A percentile compares a stretch with the other conserved stretches of the same genome.
Evolutionary conservation across 2,888 invertebrate species (phyloP).

Genomic region (Thymelicus sylvestris): DNA sequence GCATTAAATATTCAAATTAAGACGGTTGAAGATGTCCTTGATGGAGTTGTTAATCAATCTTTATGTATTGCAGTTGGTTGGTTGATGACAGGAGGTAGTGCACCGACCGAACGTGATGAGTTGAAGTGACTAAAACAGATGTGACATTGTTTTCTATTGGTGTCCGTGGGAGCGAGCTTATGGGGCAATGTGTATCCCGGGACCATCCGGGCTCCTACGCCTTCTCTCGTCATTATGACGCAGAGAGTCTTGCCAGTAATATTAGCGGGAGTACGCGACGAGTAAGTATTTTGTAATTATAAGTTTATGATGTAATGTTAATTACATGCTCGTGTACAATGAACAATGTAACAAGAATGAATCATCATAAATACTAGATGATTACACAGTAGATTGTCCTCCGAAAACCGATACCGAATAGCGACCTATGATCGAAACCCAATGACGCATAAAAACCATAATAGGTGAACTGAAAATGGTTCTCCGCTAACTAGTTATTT

Average conservation of each 20-base stretch:
- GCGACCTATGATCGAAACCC: neutral
- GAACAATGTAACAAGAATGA: neutral
- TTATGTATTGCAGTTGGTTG: conserved; percentile 10
- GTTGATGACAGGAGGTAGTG: neutral
- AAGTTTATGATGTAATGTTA: neutral
- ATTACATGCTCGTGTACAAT: no score
- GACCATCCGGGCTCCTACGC: conserved; percentile 79
- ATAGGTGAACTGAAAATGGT: neutral
- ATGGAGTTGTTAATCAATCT: neutral
- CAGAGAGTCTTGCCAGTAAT: conserved; percentile 76
- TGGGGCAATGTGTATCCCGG: conserved; percentile 92
- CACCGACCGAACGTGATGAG: conserved; percentile 11
- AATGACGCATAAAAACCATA: neutral
- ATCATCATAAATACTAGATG: neutral
- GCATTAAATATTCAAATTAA: conserved; percentile 15
- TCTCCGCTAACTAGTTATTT: no score
- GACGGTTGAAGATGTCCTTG: neutral
- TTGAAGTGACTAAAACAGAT: conserved; percentile 39
- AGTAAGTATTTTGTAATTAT: conserved; percentile 54
- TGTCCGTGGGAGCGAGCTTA: conserved; percentile 69
- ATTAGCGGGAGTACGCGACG: conserved; percentile 62
- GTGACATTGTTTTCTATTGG: conserved; percentile 48
- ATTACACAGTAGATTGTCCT: neutral
- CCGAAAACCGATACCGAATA: neutral
- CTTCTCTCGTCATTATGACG: conserved; percentile 76